Conservation (phyloP, 2,113 vertebrate genomes). For the Hystrix cristata region DNA sequence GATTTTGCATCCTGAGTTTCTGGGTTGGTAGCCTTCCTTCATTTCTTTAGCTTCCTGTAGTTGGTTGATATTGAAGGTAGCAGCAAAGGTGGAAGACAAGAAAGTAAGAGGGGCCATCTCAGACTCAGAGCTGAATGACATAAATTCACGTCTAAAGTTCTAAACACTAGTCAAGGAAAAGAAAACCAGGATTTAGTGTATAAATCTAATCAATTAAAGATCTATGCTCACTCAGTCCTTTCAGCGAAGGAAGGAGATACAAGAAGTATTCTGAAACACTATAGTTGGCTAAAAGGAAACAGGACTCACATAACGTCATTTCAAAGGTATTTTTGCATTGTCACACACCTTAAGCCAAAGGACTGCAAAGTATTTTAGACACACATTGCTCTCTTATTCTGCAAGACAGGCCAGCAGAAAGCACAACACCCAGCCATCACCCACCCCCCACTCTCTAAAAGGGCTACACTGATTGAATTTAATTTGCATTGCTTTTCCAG, state of each 20-base stretch:
- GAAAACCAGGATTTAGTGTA: not conserved
- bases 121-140: not conserved
- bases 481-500: not conserved
- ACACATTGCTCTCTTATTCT: not conserved
- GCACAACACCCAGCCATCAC: not conserved
- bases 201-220: not conserved
- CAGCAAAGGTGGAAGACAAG: not conserved
- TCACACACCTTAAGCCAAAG: constrained; percentile 12
- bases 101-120: not conserved
- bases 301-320: not conserved
- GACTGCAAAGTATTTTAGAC: not conserved
- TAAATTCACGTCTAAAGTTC: not conserved
- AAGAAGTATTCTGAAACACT: not conserved
- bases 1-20: not conserved
- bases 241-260: not conserved
- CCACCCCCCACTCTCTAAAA: not conserved
- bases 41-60: not conserved
- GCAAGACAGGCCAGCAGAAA: not conserved
- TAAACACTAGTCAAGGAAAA: not conserved
- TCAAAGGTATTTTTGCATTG: not conserved
- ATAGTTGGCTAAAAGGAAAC: not conserved
- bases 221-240: not conserved
- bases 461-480: not conserved
- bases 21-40: not conserved
- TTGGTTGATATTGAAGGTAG: not conserved